phyloP scores from a whole-genome alignment of 2,797 vertebrate species.

The Spinus pinus region DNA sequence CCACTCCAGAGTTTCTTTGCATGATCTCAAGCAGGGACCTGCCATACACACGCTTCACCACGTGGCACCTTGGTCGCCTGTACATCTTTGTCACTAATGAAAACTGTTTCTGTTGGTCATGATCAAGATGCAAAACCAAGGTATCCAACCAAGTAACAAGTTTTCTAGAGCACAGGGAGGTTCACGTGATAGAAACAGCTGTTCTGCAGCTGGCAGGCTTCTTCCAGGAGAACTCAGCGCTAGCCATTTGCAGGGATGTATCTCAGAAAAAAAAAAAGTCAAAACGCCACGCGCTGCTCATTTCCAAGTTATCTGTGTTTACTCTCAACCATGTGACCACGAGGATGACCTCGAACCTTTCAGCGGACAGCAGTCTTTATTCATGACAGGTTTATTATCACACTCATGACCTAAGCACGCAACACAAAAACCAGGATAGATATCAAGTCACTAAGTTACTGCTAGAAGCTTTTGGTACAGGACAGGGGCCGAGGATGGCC shows the following conservation, averaged over 20 bases:
- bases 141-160: neutral
- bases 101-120: neutral
- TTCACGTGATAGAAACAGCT: rapidly evolving
- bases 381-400: neutral
- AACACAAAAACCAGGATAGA: rapidly evolving
- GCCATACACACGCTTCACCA: neutral
- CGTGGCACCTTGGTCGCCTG: rapidly evolving
- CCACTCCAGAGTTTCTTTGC: neutral
- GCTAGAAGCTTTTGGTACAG: neutral
- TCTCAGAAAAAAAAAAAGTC: neutral
- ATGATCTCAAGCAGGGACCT: rapidly evolving
- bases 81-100: rapidly evolving
- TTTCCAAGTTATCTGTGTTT: neutral
- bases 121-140: neutral
- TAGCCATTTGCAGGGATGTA: rapidly evolving
- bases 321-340: neutral
- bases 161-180: neutral
- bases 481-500: neutral
- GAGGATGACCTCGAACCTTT: neutral
- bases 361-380: neutral
- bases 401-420: rapidly evolving
- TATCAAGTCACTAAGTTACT: rapidly evolving
- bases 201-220: neutral
- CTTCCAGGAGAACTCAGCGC: neutral
- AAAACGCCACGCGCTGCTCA: neutral